Conservation (phyloP, 2,797 vertebrate species). For the Numenius phaeopus region DNA sequence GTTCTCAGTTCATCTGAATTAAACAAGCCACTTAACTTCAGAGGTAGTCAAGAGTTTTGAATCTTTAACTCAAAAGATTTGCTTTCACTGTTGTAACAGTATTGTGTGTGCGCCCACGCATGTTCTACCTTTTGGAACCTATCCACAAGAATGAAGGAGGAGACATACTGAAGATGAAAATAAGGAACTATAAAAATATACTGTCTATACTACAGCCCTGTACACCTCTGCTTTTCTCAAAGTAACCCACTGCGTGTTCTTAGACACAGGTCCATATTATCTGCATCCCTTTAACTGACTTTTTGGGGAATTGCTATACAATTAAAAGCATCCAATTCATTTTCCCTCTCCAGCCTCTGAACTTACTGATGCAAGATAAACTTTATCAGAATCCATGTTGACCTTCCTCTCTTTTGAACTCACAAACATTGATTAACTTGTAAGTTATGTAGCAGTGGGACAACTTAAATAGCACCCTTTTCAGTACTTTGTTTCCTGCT, state of each 20-base stretch:
- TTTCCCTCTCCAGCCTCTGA: neutral
- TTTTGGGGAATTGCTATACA: neutral
- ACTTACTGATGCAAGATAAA: neutral
- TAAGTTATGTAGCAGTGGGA: neutral
- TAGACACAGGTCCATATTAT: neutral
- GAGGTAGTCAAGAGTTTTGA: constrained; percentile 22
- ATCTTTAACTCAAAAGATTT: constrained; percentile 35
- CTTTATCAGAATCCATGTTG: constrained; percentile 31
- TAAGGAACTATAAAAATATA: neutral
- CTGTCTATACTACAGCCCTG: neutral
- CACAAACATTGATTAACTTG: constrained; percentile 48
- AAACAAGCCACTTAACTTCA: constrained; percentile 23
- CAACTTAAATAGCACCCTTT: neutral
- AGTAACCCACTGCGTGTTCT: neutral
- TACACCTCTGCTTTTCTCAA: neutral
- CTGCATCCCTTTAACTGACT: neutral
- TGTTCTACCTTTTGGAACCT: neutral
- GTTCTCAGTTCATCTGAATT: constrained; percentile 2
- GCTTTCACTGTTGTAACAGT: neutral
- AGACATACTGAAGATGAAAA: neutral
- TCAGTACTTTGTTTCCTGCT: neutral
- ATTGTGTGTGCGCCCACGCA: neutral
- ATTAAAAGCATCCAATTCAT: neutral
- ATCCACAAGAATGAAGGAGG: neutral
- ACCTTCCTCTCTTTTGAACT: constrained; percentile 60